Conservation (phyloP, 2,888 invertebrate genomes). For the Deilephila elpenor region DNA sequence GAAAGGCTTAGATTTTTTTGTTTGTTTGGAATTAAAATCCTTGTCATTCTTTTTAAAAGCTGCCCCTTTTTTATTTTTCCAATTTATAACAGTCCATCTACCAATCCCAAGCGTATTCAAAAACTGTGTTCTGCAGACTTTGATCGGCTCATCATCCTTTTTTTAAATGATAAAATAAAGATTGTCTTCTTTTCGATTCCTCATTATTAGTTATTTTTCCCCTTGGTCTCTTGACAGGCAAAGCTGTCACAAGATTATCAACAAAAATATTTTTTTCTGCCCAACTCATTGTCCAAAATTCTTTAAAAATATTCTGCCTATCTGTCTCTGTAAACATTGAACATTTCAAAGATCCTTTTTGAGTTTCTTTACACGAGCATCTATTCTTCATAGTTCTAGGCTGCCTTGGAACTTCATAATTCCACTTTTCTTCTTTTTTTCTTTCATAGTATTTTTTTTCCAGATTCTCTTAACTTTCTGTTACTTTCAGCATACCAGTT, state of each 20-base stretch:
- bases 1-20: background rate
- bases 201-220: too few relatives aligned
- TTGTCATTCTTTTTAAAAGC: background rate
- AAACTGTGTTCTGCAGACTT: conserved; percentile 35
- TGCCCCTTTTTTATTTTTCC: background rate
- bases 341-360: conserved; percentile 30
- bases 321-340: conserved; percentile 13
- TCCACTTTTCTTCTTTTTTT: conserved; percentile 34
- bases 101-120: conserved; percentile 35
- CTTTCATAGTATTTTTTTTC: conserved; percentile 33
- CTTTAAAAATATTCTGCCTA: too few relatives aligned
- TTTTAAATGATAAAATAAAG: too few relatives aligned
- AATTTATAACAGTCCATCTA: background rate
- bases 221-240: too few relatives aligned
- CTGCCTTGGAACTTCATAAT: conserved; percentile 32
- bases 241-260: too few relatives aligned
- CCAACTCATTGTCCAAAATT: too few relatives aligned
- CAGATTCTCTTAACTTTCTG: conserved; percentile 31
- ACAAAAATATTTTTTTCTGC: too few relatives aligned
- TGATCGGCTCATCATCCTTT: too few relatives aligned
- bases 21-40: background rate
- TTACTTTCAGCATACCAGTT: conserved; percentile 34
- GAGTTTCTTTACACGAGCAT: conserved; percentile 31
- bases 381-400: conserved; percentile 30
- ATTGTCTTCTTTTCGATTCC: too few relatives aligned